These are phyloP conservation scores for Excalfactoria chinensis DNA, from an alignment of 2,113 vertebrate species.

Conservation along the genomic window DNA sequence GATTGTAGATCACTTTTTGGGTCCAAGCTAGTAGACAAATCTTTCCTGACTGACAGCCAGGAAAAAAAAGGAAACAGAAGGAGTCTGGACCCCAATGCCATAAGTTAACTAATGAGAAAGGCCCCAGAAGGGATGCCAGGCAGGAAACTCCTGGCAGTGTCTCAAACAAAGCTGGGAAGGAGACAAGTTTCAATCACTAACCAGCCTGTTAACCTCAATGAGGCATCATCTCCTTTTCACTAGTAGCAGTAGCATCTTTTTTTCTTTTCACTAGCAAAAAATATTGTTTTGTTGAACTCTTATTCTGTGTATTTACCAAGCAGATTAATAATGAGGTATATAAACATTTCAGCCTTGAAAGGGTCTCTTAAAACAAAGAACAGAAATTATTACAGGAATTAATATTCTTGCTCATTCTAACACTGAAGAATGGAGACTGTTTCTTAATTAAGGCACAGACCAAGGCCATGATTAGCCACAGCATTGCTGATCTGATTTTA, in stretches of 20 bases:
- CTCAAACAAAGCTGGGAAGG: background rate
- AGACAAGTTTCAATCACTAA: background rate
- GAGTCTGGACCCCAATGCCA: background rate
- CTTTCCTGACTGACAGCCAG: rapidly evolving
- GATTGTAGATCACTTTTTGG: background rate
- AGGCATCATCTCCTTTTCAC: background rate
- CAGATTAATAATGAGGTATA: too few species aligned
- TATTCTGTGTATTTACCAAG: too few species aligned
- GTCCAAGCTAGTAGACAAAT: background rate
- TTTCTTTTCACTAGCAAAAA: too few species aligned
- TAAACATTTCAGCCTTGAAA: background rate
- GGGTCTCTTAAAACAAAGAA: background rate
- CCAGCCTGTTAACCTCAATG: background rate
- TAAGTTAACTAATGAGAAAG: background rate
- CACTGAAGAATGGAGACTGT: too few species aligned
- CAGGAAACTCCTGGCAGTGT: background rate
- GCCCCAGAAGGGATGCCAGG: background rate
- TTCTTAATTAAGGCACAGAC: too few species aligned
- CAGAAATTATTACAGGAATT: background rate
- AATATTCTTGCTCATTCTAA: too few species aligned
- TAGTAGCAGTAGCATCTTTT: background rate
- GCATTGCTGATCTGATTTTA: too few species aligned
- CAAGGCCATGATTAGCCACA: too few species aligned
- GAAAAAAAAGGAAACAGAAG: background rate
- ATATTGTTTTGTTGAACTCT: too few species aligned